Evolutionary conservation across 2,888 invertebrate species (phyloP).

Genomic region (Papilio protenor): DNA sequence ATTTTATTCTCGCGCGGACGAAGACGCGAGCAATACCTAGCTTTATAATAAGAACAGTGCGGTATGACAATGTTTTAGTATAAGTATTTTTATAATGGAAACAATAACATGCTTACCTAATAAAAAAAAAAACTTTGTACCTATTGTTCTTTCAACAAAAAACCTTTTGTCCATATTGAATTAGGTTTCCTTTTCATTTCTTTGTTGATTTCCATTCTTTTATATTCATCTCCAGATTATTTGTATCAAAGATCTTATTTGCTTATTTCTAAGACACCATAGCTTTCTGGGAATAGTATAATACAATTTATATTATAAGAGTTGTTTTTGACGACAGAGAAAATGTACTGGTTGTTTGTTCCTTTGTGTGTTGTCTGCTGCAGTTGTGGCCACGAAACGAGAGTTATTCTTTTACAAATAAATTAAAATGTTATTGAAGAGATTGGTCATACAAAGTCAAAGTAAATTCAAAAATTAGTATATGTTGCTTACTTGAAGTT

Average conservation of each 20-base stretch:
- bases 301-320: constrained; percentile 75
- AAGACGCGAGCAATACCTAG: too few species aligned
- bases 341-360: constrained; percentile 70
- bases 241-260: constrained; percentile 30
- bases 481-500: too few species aligned
- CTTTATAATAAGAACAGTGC: too few species aligned
- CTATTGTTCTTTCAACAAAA: not conserved
- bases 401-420: constrained; percentile 40
- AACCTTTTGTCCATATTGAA: not conserved
- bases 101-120: not conserved
- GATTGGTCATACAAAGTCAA: not conserved
- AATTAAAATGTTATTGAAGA: not conserved
- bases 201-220: constrained; percentile 16
- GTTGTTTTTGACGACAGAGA: constrained; percentile 72
- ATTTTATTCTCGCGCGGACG: too few species aligned
- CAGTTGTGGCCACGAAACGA: constrained; percentile 52
- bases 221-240: constrained; percentile 13
- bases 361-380: constrained; percentile 63
- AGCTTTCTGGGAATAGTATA: constrained; percentile 62
- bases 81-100: too few species aligned
- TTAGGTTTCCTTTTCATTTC: not conserved
- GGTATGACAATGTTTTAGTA: too few species aligned
- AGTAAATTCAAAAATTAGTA: not conserved
- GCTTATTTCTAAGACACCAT: constrained; percentile 44
- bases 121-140: not conserved